phyloP scores from a whole-genome alignment of 2,888 invertebrate species.

The Drosophila borborema region DNA sequence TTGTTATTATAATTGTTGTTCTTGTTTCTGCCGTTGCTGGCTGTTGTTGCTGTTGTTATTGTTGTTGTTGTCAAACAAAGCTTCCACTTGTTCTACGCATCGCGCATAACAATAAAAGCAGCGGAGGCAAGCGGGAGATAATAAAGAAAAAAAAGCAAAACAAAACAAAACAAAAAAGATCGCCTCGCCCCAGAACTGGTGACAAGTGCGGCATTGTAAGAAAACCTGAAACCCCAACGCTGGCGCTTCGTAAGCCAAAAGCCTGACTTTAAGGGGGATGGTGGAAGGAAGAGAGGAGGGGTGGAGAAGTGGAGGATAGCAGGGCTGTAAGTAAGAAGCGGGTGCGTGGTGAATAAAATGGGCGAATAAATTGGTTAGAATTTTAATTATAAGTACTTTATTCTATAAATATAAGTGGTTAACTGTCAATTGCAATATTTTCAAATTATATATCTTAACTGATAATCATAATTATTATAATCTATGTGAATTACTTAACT shows the following conservation, averaged over 20 bases:
- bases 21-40: constrained; percentile 53
- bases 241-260: constrained; percentile 3
- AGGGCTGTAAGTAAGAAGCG: not conserved
- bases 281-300: not conserved
- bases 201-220: constrained; percentile 79
- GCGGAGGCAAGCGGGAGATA: constrained; percentile 21
- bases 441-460: no score
- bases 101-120: constrained; percentile 67
- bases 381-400: not conserved
- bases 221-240: constrained; percentile 49
- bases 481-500: no score
- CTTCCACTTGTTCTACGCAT: constrained; percentile 82
- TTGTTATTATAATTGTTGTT: constrained; percentile 44
- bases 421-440: not conserved
- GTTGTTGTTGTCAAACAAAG: constrained; percentile 81
- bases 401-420: not conserved
- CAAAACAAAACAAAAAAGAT: constrained; percentile 36
- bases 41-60: constrained; percentile 74
- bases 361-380: not conserved
- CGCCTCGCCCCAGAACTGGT: constrained; percentile 45
- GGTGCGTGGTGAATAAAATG: not conserved
- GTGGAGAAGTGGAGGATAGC: not conserved
- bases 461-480: no score
- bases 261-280: not conserved
- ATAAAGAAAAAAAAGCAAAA: constrained; percentile 34